Evolutionary conservation across 2,888 invertebrate genomes (phyloP).

Genomic region (Laothoe populi): DNA sequence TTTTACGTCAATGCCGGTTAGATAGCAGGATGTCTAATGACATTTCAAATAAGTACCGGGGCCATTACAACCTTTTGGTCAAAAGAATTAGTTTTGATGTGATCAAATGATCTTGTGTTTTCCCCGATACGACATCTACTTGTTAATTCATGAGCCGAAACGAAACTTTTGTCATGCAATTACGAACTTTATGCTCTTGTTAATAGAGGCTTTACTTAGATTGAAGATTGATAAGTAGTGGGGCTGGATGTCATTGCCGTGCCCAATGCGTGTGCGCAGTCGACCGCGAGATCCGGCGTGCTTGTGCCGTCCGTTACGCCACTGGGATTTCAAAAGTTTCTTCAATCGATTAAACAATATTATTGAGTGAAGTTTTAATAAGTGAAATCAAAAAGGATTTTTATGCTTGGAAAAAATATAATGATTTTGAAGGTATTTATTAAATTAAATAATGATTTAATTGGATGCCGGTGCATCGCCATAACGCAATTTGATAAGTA

Average conservation of each 20-base stretch:
- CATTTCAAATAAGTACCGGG: slow-evolving; percentile 15
- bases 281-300: slow-evolving; percentile 69
- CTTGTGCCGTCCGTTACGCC: slow-evolving; percentile 42
- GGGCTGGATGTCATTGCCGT: slow-evolving; percentile 67
- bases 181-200: slow-evolving; percentile 38
- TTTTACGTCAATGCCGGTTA: neutral
- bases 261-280: slow-evolving; percentile 67
- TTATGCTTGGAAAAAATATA: neutral
- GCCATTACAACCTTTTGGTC: slow-evolving; percentile 29
- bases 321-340: slow-evolving; percentile 34
- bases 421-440: neutral
- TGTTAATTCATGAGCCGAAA: slow-evolving; percentile 60
- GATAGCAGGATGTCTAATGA: slow-evolving; percentile 6
- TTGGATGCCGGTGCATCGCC: slow-evolving; percentile 13
- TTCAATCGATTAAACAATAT: neutral
- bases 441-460: slow-evolving; percentile 1
- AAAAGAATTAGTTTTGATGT: slow-evolving; percentile 40
- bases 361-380: slow-evolving; percentile 14
- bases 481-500: slow-evolving; percentile 49
- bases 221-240: slow-evolving; percentile 41
- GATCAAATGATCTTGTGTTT: slow-evolving; percentile 61
- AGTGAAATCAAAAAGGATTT: slow-evolving; percentile 25
- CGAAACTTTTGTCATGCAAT: slow-evolving; percentile 32
- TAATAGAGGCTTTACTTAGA: slow-evolving; percentile 46
- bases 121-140: slow-evolving; percentile 61